phyloP scores from a whole-genome alignment of 2,888 invertebrate species.

The Chromoteleia sp. region DNA sequence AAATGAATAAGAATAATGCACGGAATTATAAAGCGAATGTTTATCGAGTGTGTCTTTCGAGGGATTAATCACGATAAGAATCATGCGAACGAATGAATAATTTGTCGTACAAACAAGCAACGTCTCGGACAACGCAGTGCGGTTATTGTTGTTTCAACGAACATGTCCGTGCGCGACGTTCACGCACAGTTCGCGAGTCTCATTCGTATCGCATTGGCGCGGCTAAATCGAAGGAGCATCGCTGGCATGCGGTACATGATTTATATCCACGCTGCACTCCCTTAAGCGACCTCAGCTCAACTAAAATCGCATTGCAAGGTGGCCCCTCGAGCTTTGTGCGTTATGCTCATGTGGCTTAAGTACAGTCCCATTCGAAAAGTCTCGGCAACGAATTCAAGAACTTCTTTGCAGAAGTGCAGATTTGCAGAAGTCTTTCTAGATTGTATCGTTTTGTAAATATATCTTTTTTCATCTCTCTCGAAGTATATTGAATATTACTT shows the following conservation, averaged over 20 bases:
- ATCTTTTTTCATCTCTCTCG: too few relatives aligned
- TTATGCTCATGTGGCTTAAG: conserved; percentile 56
- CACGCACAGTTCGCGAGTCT: conserved; percentile 44
- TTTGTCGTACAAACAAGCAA: conserved; percentile 65
- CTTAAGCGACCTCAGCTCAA: conserved; percentile 61
- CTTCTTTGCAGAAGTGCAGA: too few relatives aligned
- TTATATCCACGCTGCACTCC: conserved; percentile 61
- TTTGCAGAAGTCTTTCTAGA: too few relatives aligned
- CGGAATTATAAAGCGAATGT: conserved; percentile 50
- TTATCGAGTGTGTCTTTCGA: conserved; percentile 41
- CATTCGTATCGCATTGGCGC: conserved; percentile 56
- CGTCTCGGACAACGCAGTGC: conserved; percentile 38
- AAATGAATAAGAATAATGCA: conserved; percentile 37
- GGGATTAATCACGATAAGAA: conserved; percentile 64
- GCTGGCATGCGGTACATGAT: conserved; percentile 63
- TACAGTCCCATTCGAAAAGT: conserved; percentile 41
- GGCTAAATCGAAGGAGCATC: conserved; percentile 62
- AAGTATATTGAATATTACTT: too few relatives aligned
- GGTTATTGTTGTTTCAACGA: conserved; percentile 52
- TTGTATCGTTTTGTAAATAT: too few relatives aligned
- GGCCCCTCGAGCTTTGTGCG: conserved; percentile 62
- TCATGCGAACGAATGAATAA: conserved; percentile 62
- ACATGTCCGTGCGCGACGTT: conserved; percentile 27
- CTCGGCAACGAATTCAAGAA: not conserved
- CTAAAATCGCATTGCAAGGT: conserved; percentile 65